Conservation (phyloP, 2,113 vertebrate genomes). For the Glaucidium brasilianum region DNA sequence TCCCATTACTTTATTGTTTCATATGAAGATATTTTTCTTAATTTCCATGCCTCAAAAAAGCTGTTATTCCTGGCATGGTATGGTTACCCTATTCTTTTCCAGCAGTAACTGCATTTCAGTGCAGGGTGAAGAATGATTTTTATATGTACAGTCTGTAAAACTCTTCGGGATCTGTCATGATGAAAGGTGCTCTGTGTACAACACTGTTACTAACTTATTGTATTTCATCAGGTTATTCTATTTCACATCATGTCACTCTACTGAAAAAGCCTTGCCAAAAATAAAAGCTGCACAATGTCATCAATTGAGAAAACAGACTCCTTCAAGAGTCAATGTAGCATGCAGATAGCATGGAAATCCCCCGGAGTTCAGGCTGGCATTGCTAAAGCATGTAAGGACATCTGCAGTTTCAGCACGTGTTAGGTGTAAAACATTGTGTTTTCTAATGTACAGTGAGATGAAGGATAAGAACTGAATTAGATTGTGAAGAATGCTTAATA, state of each 20-base stretch:
- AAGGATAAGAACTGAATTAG: neutral
- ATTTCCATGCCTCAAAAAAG: constrained; percentile 23
- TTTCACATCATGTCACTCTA: constrained; percentile 17
- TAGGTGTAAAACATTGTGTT: neutral
- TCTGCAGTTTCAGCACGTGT: fast-evolving
- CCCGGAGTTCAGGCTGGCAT: neutral
- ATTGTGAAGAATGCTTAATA: neutral
- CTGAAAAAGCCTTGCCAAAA: neutral
- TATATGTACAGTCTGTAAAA: constrained; percentile 1
- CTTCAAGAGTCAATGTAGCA: neutral
- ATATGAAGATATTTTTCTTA: neutral
- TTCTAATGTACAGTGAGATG: neutral
- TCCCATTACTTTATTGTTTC: constrained; percentile 56
- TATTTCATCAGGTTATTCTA: constrained; percentile 44
- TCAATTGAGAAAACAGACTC: constrained; percentile 43
- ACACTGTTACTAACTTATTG: constrained; percentile 4
- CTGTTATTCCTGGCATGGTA: constrained; percentile 34
- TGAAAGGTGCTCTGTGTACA: constrained; percentile 47
- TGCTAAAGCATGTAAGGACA: neutral
- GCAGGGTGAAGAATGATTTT: neutral
- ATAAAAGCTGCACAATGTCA: constrained; percentile 2
- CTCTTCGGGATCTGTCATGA: neutral
- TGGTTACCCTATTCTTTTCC: neutral
- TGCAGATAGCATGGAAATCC: neutral
- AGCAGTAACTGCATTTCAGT: constrained; percentile 13